phyloP scores from a whole-genome alignment of 2,888 invertebrate species.

The Athalia cordata region DNA sequence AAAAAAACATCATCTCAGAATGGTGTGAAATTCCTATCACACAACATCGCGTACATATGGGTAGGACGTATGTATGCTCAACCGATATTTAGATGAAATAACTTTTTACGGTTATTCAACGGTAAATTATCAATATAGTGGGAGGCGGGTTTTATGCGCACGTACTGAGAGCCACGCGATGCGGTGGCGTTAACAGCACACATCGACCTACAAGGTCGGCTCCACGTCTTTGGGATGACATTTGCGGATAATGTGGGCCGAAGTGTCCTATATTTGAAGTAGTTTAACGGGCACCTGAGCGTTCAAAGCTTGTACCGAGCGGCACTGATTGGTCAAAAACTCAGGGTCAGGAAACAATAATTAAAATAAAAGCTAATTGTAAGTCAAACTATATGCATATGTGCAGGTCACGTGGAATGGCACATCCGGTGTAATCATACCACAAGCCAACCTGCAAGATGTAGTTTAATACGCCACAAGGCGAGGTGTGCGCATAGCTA shows the following conservation, averaged over 20 bases:
- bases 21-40: constrained; percentile 4
- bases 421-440: constrained; percentile 33
- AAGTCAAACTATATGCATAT: not conserved
- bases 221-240: constrained; percentile 28
- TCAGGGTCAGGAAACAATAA: constrained; percentile 28
- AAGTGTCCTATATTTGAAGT: constrained; percentile 21
- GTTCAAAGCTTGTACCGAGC: not conserved
- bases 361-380: constrained; percentile 3
- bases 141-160: constrained; percentile 8
- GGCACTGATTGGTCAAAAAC: not conserved
- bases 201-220: constrained; percentile 22
- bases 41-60: not conserved
- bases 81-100: constrained; percentile 41
- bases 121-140: constrained; percentile 40
- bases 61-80: not conserved
- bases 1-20: not conserved
- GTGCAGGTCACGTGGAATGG: constrained; percentile 14
- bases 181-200: not conserved
- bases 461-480: not conserved
- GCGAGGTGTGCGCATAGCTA: constrained; percentile 1
- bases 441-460: not conserved
- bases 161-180: not conserved
- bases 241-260: constrained; percentile 35
- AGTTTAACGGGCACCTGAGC: constrained; percentile 29
- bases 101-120: constrained; percentile 41